A percentile compares a stretch with the other conserved stretches of the same genome.
Conservation (phyloP, 2,888 invertebrate species). For the Noctua comes region DNA sequence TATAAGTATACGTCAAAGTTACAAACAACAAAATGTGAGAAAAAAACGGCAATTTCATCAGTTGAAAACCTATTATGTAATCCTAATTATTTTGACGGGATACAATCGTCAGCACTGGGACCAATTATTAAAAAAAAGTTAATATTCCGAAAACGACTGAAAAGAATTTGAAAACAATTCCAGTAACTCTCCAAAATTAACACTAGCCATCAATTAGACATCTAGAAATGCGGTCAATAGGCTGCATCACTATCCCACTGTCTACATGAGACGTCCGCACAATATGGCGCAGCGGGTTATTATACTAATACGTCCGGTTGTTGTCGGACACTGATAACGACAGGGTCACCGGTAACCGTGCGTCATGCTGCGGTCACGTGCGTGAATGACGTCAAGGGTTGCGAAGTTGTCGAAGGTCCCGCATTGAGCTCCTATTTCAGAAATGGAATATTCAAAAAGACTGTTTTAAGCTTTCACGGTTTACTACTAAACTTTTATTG, state of each 20-base stretch:
- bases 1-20: too few species aligned
- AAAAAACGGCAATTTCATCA: too few species aligned
- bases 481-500: too few species aligned
- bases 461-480: too few species aligned
- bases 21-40: too few species aligned
- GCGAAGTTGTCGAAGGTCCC: conserved; percentile 45
- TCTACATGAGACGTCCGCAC: not conserved
- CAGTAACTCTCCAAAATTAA: not conserved
- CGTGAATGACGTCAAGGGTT: conserved; percentile 77
- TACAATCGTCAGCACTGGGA: not conserved
- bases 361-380: conserved; percentile 56
- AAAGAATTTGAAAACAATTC: not conserved
- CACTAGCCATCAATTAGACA: not conserved
- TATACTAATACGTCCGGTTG: conserved; percentile 28
- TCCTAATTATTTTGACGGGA: not conserved
- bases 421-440: not conserved
- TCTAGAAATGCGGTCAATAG: not conserved
- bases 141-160: not conserved
- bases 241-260: not conserved
- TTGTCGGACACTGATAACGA: conserved; percentile 28
- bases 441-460: not conserved
- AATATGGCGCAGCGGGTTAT: conserved; percentile 19
- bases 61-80: not conserved
- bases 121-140: too few species aligned
- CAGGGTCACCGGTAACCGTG: conserved; percentile 53